phyloP scores from a whole-genome alignment of 2,113 vertebrate species.

The Daphoenositta chrysoptera region DNA sequence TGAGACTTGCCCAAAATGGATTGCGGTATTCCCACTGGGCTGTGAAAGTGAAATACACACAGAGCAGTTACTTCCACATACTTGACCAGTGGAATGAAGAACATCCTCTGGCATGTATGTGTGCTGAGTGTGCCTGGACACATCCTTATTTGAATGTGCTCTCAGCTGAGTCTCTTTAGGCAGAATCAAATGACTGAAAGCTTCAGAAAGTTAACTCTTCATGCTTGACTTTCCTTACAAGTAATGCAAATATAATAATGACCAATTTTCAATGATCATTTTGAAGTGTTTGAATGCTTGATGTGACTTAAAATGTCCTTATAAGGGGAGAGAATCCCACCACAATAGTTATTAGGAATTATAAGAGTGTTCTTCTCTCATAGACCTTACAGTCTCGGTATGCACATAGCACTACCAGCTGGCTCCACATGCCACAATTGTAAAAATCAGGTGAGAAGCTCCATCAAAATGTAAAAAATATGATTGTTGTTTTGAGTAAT shows the following conservation, averaged over 20 bases:
- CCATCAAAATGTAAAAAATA: not conserved
- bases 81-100: not conserved
- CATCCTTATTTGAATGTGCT: not conserved
- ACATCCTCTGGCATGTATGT: not conserved
- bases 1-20: not conserved
- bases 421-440: accelerated
- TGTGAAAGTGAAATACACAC: not conserved
- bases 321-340: not conserved
- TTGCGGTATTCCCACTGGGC: not conserved
- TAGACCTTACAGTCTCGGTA: not conserved
- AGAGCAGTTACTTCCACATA: not conserved
- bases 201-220: not conserved
- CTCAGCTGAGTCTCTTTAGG: not conserved
- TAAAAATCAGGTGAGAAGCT: not conserved
- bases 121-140: not conserved
- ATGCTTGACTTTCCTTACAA: not conserved
- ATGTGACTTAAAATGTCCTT: not conserved
- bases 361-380: not conserved
- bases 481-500: not conserved
- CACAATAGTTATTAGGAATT: not conserved
- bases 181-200: not conserved
- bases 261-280: not conserved
- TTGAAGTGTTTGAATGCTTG: not conserved
- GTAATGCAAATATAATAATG: not conserved
- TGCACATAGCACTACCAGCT: not conserved